Percentiles rank a stretch among this genome's conserved stretches.
phyloP scores from a whole-genome alignment of 2,797 vertebrate genomes.

The Rhincodon typus region DNA sequence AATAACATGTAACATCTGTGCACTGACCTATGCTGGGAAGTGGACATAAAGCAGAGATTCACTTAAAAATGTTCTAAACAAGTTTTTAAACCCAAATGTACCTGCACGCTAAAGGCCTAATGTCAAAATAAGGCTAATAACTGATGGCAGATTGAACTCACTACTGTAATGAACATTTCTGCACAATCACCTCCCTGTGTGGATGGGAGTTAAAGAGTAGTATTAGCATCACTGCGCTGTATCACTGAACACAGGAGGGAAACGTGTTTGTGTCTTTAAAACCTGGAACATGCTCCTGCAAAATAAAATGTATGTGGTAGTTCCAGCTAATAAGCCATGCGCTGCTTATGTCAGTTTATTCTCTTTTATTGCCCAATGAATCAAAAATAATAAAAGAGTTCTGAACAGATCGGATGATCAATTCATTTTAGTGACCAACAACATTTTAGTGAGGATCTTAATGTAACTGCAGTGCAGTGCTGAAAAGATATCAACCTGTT shows the following conservation, averaged over 20 bases:
- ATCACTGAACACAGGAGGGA: neutral
- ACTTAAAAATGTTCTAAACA: slow-evolving; percentile 7
- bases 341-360: neutral
- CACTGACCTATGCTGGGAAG: neutral
- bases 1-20: slow-evolving; percentile 35
- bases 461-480: neutral
- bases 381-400: neutral
- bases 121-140: neutral
- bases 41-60: slow-evolving; percentile 34
- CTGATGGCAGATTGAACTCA: no score
- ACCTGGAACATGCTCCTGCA: neutral
- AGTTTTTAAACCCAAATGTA: slow-evolving; percentile 8
- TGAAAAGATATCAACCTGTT: neutral
- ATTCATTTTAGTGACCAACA: neutral
- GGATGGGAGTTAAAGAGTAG: neutral
- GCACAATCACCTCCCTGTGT: no score
- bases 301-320: neutral
- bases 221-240: neutral
- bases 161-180: neutral
- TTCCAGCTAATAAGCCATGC: neutral
- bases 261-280: neutral
- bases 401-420: neutral
- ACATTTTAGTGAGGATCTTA: neutral
- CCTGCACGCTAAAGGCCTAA: neutral
- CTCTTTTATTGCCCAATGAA: neutral